Evolutionary conservation across 1,140 invertebrate species (phyloP), one percentile per base, ranked within the genome.

Genomic region (Drosophila hydei): DNA sequence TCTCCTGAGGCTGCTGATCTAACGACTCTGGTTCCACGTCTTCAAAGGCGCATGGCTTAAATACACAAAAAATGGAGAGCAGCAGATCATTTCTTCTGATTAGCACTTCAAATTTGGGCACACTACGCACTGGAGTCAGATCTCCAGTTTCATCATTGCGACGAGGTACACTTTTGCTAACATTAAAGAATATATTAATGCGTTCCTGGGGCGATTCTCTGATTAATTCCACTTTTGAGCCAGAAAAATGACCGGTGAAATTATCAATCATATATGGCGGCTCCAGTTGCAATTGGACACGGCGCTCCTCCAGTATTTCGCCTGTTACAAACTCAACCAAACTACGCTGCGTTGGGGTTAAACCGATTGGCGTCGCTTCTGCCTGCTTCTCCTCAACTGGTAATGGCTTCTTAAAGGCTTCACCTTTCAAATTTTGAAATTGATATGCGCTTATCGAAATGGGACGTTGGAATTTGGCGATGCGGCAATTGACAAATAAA

Each of bases 101-200:
- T 3, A 64, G 16, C n/a, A 77, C 71, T 12, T 77, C 71, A 42
- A 77, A 77, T 12, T 74, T 63, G 0, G 74, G 74, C 2, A 52
- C 52, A 36, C 64, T 64, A 2, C 71, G 71, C 12, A 77, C 23
- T 2, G 52, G 54, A 2, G 25, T 43, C 6, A 25, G 19, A 4
- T 50, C 33, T 19, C 38, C 21, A 0, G 25, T 12, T 1, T 70
- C 54, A 47, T 70, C 65, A 16, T 21, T 38, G 6, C 16, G 42
- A n/a, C 30, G 25, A 9, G 59, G 54, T 7, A 77, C 38, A 65
- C 71, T 64, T 11, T 74, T 69, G 51, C 54, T 74, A 7, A 74
- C 48, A 56, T 74, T 70, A 1, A 74, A 70, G 14, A 55, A 60
- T 19, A 77, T 50, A 18, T 50, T 48, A 11, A 77, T 50, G 8